These are phyloP conservation scores for Diachasma alloeum DNA, from an alignment of 1,140 invertebrate genomes.

Conservation along the genomic window DNA sequence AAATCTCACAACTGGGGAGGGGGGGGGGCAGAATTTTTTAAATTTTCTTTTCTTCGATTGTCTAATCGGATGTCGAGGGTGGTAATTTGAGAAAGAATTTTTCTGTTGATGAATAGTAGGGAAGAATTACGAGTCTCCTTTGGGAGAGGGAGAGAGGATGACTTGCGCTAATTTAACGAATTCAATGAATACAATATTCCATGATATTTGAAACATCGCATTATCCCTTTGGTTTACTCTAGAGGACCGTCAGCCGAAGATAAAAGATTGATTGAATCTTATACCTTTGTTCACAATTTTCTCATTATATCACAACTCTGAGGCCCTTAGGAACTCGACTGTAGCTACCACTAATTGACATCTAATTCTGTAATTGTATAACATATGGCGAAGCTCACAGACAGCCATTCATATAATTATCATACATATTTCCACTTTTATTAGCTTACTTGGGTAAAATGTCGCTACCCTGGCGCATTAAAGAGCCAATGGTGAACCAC, in stretches of 20 bases:
- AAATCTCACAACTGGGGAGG: constrained; percentile 56
- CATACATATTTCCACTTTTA: not conserved
- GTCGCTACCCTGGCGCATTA: constrained; percentile 93
- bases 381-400: not conserved
- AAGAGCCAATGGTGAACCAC: constrained; percentile 94
- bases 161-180: too few species aligned
- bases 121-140: too few species aligned
- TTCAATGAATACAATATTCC: too few species aligned
- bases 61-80: too few species aligned
- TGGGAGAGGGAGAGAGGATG: too few species aligned
- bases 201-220: too few species aligned
- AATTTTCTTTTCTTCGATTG: constrained; percentile 5
- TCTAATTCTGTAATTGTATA: not conserved
- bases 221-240: too few species aligned
- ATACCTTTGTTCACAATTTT: not conserved
- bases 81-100: too few species aligned
- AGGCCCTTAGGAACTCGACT: not conserved
- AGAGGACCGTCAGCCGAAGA: too few species aligned
- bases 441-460: constrained; percentile 86
- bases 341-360: not conserved
- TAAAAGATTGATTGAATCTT: too few species aligned
- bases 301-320: constrained; percentile 6
- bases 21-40: constrained; percentile 29
- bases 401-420: not conserved
- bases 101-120: too few species aligned